Evolutionary conservation across 2,113 vertebrate species (phyloP).

Genomic region (Chlamydotis undulata): DNA sequence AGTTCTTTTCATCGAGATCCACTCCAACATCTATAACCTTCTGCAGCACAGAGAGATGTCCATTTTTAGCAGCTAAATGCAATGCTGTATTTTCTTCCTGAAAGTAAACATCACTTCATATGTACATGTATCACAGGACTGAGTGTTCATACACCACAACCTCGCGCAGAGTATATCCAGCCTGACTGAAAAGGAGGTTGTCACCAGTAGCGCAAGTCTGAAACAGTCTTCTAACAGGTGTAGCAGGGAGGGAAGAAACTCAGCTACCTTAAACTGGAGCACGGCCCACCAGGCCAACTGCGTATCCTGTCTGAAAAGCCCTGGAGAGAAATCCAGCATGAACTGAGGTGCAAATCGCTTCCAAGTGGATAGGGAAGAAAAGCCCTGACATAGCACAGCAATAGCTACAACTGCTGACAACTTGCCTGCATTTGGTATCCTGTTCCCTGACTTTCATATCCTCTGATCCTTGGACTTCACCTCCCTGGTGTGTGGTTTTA

Average conservation of each 20-base stretch:
- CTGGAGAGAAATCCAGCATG: not conserved
- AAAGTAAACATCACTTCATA: not conserved
- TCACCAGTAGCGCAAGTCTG: not conserved
- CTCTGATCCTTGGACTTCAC: not conserved
- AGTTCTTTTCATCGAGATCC: conserved; percentile 79
- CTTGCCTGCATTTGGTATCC: not conserved
- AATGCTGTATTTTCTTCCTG: conserved; percentile 86
- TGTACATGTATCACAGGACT: not conserved
- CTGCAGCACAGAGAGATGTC: conserved; percentile 78
- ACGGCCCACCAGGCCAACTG: not conserved
- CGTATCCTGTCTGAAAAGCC: not conserved
- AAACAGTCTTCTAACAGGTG: not conserved
- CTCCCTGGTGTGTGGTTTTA: not conserved
- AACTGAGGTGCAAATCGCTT: not conserved
- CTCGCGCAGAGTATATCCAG: not conserved
- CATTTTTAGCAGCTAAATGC: conserved; percentile 82
- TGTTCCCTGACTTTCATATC: not conserved
- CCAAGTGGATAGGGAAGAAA: not conserved
- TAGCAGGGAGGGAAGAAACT: not conserved
- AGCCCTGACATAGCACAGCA: not conserved
- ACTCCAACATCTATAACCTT: conserved; percentile 79
- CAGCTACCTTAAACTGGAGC: not conserved
- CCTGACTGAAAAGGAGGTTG: not conserved
- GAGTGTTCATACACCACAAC: not conserved
- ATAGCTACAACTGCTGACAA: not conserved